Percentiles rank a stretch among this genome's conserved stretches.
phyloP scores from a whole-genome alignment of 1,140 invertebrate species.

The Drosophila watanabei region DNA sequence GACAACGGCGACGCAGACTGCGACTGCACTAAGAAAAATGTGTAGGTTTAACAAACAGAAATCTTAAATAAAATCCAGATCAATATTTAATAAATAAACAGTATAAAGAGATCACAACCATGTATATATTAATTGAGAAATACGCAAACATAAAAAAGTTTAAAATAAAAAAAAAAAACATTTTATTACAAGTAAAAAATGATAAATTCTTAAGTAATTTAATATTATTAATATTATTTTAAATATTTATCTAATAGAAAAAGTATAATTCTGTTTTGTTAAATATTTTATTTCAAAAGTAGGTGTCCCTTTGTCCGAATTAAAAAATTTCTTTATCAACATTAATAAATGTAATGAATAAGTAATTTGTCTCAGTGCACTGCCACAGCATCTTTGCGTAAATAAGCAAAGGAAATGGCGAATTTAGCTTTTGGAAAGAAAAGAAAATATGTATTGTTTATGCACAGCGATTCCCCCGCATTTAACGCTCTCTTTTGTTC shows the following conservation, averaged over 20 bases:
- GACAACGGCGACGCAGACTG: not conserved
- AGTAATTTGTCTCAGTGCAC: not conserved
- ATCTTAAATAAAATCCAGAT: not conserved
- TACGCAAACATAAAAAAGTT: not conserved
- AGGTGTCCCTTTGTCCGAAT: no score
- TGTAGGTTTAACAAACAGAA: not conserved
- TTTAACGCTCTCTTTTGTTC: conserved; percentile 12
- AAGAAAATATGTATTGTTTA: conserved; percentile 14
- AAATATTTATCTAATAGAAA: not conserved
- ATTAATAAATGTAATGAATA: not conserved
- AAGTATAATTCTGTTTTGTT: no score
- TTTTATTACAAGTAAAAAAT: not conserved
- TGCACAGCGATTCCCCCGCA: not conserved
- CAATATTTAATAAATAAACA: not conserved
- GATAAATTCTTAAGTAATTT: no score
- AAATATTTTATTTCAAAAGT: no score
- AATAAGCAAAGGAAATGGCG: conserved; percentile 18
- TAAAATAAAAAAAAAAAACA: not conserved
- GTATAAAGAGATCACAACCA: not conserved
- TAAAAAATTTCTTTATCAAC: not conserved
- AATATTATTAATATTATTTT: not conserved
- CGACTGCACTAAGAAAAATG: not conserved
- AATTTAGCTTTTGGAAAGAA: not conserved
- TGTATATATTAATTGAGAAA: not conserved
- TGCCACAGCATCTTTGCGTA: not conserved